Conservation (phyloP, 2,888 invertebrate species). For the Imbricaverruca yamaguchii region DNA sequence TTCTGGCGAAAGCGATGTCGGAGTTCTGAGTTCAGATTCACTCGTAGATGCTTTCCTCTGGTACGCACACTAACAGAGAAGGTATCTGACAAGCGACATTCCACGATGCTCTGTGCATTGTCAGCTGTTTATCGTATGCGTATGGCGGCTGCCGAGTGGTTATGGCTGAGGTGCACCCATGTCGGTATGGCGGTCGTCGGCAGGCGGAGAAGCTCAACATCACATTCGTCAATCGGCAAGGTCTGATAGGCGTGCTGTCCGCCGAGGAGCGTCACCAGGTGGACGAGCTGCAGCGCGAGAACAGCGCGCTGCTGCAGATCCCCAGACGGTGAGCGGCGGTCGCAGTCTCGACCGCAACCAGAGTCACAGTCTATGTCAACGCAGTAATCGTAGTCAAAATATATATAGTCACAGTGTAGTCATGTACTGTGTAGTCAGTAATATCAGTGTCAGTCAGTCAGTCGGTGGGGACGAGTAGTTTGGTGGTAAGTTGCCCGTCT, state of each 20-base stretch:
- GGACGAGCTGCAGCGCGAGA: slow-evolving; percentile 32
- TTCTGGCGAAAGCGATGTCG: no score
- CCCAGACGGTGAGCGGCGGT: slow-evolving; percentile 26
- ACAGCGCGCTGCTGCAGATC: slow-evolving; percentile 13
- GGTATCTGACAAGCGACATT: no score
- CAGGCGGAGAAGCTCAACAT: slow-evolving; percentile 30
- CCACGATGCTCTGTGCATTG: no score
- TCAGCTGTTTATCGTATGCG: no score
- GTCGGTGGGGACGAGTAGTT: no score
- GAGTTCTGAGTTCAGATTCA: no score
- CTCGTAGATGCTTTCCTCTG: no score
- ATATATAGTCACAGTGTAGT: neutral
- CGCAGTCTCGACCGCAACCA: neutral
- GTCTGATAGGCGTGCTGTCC: slow-evolving; percentile 32
- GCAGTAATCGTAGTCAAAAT: neutral
- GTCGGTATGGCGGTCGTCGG: neutral
- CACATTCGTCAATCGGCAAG: slow-evolving; percentile 27
- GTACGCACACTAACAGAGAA: no score
- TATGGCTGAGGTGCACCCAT: no score
- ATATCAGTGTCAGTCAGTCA: neutral
- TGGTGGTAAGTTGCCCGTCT: no score
- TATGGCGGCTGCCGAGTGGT: no score
- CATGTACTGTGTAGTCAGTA: neutral
- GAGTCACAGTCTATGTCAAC: neutral
- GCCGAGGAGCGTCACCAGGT: slow-evolving; percentile 28